Evolutionary conservation across 2,113 vertebrate genomes (phyloP).

Genomic region (Heterotis niloticus): DNA sequence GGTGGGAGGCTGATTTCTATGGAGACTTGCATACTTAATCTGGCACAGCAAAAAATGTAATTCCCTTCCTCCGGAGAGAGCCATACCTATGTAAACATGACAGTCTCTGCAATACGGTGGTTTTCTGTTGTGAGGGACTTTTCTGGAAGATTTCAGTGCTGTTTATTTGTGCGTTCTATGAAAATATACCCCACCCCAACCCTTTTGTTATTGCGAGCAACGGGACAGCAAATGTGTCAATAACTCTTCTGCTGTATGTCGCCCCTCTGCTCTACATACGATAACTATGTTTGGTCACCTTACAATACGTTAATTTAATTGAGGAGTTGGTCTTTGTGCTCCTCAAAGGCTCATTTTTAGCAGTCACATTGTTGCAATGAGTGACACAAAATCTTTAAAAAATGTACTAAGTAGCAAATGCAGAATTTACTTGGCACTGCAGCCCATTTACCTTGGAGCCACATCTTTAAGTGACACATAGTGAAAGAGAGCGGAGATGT

Average conservation of each 20-base stretch:
- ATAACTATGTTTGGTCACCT: background rate
- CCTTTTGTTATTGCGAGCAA: background rate
- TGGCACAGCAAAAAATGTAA: background rate
- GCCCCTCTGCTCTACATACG: background rate
- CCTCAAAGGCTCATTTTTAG: background rate
- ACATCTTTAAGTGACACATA: background rate
- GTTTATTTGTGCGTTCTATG: too few species aligned
- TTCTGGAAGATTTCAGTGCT: too few species aligned
- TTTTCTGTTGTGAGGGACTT: too few species aligned
- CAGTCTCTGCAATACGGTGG: background rate
- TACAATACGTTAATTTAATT: background rate
- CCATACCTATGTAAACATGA: constrained; percentile 2
- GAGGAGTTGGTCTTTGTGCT: background rate
- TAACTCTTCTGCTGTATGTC: background rate
- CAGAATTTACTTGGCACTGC: too few species aligned
- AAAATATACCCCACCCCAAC: too few species aligned
- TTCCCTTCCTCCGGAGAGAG: constrained; percentile 5
- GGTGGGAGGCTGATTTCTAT: constrained; percentile 10
- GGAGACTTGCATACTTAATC: constrained; percentile 22
- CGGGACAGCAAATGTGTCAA: background rate
- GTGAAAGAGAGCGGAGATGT: too few species aligned
- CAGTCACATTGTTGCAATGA: background rate
- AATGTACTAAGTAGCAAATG: too few species aligned
- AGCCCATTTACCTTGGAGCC: background rate
- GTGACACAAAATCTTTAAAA: too few species aligned